phyloP scores from a whole-genome alignment of 2,113 vertebrate genomes.

The Myodes glareolus region DNA sequence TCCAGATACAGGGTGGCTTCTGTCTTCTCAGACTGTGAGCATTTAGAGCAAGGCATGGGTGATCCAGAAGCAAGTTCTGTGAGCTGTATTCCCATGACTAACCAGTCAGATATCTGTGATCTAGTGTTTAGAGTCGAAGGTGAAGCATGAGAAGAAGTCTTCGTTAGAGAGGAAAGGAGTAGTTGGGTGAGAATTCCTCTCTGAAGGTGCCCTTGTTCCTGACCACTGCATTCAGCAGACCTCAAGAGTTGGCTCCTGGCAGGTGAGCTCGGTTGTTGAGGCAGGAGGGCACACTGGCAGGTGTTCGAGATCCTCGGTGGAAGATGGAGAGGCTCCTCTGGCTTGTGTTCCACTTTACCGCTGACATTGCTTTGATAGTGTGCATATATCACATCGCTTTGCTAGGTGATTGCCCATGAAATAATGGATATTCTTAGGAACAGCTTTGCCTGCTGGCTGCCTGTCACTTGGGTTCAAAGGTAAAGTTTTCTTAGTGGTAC shows the following conservation, averaged over 20 bases:
- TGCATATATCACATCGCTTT: background rate
- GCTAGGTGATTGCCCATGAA: background rate
- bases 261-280: background rate
- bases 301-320: background rate
- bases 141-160: background rate
- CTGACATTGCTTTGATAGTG: background rate
- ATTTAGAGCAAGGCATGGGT: rapidly evolving
- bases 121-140: background rate
- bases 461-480: background rate
- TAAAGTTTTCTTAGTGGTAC: background rate
- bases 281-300: background rate
- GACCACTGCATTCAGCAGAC: background rate
- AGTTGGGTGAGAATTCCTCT: background rate
- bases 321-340: background rate
- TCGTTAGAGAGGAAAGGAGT: background rate
- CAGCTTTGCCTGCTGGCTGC: background rate
- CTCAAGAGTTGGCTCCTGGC: background rate
- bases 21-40: background rate
- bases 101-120: background rate
- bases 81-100: background rate
- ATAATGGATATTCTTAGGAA: background rate
- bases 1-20: background rate
- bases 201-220: background rate
- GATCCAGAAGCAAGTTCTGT: background rate
- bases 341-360: background rate